Base-by-base conservation (phyloP, 2,888 invertebrate species). In the Clanis bilineata region DNA sequence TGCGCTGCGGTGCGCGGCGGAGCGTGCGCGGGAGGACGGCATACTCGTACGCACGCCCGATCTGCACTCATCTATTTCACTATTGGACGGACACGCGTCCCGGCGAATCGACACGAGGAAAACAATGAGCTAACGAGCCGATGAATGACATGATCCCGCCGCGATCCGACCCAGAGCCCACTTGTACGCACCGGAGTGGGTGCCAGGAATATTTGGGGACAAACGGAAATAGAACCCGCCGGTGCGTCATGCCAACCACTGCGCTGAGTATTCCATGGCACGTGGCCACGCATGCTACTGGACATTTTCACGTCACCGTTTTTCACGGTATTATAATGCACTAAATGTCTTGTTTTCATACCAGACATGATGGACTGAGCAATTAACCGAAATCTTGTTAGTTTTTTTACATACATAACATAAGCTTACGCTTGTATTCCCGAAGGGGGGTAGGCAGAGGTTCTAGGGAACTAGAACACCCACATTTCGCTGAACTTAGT, bases 181-280 rank as follows among this genome's bases (percentile, higher is more conserved):
- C 86, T 86, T 85, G 82, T 83, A 87, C 82, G 82, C 79, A 82
- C 74, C 75, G 77, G 82, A 84, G 83, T 84, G 80, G 79, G 75
- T 90, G 91, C 90, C 90, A 90, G 88, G 87, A 88, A 86, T 90
- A 86, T 89, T 86, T 87, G 86, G 86, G 85, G 88, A 85, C 86
- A 82, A 81, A 76, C 88, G 76, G 82, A 85, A 91, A 91, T 91
- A 92, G 90, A 85, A 74, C 67, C 77, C 83, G 71, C 76, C 83
- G 82, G 83, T 71, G 82, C 71, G 70, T 69, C 80, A 85, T 90
- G 92, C 91, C 91, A 91, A 90, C 82, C 86, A 73, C 80, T 81
- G 81, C 82, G 78, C 73, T 74, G 77, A 81, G 77, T 77, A 74
- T 72, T 70, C 72, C 73, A 74, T 69, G 80, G 79, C 86, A 84